Conservation (phyloP, 1,140 invertebrate species). For the Tyrophagus putrescentiae region DNA sequence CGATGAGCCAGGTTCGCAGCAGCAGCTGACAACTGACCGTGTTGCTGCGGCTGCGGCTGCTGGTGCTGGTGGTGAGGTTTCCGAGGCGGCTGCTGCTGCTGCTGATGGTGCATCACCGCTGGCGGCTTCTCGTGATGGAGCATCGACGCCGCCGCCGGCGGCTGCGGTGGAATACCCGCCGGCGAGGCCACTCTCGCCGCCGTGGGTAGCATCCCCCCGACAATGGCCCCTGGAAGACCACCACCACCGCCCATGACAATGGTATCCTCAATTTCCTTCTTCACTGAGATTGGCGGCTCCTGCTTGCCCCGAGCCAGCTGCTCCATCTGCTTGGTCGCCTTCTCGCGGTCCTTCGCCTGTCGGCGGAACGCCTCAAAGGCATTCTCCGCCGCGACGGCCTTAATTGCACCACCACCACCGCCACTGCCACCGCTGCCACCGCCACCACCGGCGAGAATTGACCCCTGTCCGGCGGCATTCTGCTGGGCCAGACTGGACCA, state of each 20-base stretch:
- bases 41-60: not conserved
- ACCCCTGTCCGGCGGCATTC: slow-evolving; percentile 84
- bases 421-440: no score
- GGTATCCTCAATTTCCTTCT: no score
- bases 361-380: slow-evolving; percentile 74
- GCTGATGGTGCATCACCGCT: slow-evolving; percentile 1
- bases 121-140: no score
- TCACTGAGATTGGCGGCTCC: slow-evolving; percentile 24
- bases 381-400: slow-evolving; percentile 33
- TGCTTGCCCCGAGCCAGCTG: slow-evolving; percentile 49
- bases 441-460: slow-evolving; percentile 48
- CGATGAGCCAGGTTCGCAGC: slow-evolving; percentile 18
- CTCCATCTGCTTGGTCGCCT: slow-evolving; percentile 60
- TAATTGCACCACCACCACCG: not conserved
- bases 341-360: slow-evolving; percentile 82
- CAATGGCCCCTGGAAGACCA: no score
- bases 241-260: no score
- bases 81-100: slow-evolving; percentile 21
- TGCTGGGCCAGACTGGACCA: slow-evolving; percentile 29
- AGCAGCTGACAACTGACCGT: not conserved
- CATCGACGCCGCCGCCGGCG: no score
- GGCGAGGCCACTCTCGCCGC: no score
- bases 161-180: no score
- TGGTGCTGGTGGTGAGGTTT: slow-evolving; percentile 22
- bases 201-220: no score